Evolutionary conservation across 2,797 vertebrate genomes (phyloP), one percentile per base, ranked within the genome.

Genomic region (Etheostoma perlongum): DNA sequence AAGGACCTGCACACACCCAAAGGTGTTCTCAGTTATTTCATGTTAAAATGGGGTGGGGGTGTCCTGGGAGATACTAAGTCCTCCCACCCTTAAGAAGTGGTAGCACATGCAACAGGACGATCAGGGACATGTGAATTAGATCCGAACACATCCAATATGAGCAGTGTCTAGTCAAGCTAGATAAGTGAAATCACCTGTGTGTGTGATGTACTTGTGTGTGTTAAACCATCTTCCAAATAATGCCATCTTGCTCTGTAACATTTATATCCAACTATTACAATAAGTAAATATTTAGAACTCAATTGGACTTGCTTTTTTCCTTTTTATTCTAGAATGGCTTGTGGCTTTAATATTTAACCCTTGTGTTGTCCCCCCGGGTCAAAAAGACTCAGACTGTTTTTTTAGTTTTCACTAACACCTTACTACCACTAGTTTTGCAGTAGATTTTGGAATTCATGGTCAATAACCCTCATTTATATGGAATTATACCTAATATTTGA

Each of bases 281-380:
- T 53, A 81, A 85, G 83, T 85, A 82, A 83, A 87, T 71, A 59
- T 64, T 68, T 25, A 12, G 7, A 61, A 36, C 15, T 48, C 6
- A 76, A 49, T 65, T 42, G 40, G 15, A 67, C 25, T 2, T 18
- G 44, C 21, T 14, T 30, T 44, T 52, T 53, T 74, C 12, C 11
- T 65, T 59, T 76, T n/a, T 6, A 6, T 57, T 13, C 12, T n/a
- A 4, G 21, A 65, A 30, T 46, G 11, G 7, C 1, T 5, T 23
- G 9, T 46, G 9, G 30, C 5, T 30, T 5, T 6, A 30, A 30
- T 6, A 30, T 30, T 30, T 27, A 27, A 27, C 0, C 27, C 27
- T 27, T 27, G 27, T 27, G 27, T 27, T 30, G 5, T 30, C 5
- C 5, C 5, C 30, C 30, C 30, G 30, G 30, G 30, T 30, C 30